Conservation (phyloP, 2,113 vertebrate genomes). For the Myotis lucifugus region DNA sequence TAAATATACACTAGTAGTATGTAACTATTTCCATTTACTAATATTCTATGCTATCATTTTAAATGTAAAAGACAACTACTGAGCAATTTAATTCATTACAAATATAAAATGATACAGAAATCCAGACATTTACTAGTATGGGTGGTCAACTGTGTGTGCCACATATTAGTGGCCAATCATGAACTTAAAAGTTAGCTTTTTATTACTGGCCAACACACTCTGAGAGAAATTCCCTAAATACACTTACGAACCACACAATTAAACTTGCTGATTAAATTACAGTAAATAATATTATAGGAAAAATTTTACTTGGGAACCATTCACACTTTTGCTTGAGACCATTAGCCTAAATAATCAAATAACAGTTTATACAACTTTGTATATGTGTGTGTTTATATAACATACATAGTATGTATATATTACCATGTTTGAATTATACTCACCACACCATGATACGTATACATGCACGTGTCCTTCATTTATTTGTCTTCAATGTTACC, state of each 20-base stretch:
- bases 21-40: neutral
- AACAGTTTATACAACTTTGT: neutral
- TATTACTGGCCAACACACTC: neutral
- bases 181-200: neutral
- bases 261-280: neutral
- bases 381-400: neutral
- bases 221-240: neutral
- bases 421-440: neutral
- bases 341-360: constrained; percentile 35
- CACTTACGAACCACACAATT: neutral
- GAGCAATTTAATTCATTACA: constrained; percentile 8
- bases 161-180: neutral
- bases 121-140: neutral
- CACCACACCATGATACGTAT: neutral
- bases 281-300: neutral
- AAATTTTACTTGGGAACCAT: neutral
- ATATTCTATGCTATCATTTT: constrained; percentile 16
- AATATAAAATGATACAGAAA: neutral
- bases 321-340: constrained; percentile 2
- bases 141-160: neutral
- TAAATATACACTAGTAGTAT: neutral
- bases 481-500: neutral
- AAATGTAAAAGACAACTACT: neutral
- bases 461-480: neutral
- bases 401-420: neutral